Evolutionary conservation across 2,113 vertebrate species (phyloP).

Genomic region (Petroica traversi): DNA sequence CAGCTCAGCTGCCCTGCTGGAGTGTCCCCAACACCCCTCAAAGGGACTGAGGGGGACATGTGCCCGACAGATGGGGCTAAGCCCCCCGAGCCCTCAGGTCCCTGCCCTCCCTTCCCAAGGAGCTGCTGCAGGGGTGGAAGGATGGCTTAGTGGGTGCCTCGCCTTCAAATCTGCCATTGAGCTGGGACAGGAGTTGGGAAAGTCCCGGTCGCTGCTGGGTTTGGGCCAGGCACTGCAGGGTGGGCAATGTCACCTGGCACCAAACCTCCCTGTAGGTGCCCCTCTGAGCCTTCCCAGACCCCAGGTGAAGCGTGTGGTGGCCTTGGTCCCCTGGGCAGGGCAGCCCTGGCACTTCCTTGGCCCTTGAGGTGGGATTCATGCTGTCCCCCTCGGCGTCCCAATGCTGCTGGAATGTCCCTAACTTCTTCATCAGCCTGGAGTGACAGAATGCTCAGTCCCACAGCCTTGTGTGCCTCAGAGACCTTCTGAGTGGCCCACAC

Average conservation of each 20-base stretch:
- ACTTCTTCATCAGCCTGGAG: neutral
- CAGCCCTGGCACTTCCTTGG: neutral
- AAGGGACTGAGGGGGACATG: fast-evolving
- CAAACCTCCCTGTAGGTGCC: neutral
- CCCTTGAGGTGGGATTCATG: neutral
- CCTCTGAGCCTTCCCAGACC: neutral
- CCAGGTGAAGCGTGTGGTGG: neutral
- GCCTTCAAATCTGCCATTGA: neutral
- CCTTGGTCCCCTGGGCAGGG: neutral
- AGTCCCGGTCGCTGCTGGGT: neutral
- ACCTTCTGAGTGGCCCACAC: neutral
- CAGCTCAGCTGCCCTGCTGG: neutral
- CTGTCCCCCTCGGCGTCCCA: neutral
- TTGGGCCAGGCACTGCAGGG: neutral
- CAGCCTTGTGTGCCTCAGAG: fast-evolving
- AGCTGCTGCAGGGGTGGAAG: neutral
- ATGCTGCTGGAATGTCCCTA: too few species aligned
- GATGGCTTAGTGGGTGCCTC: neutral
- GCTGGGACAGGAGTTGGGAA: neutral
- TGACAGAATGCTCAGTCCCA: neutral
- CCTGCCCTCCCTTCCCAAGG: neutral
- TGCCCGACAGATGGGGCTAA: neutral
- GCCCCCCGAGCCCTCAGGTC: fast-evolving
- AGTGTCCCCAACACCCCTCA: neutral
- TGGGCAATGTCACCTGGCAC: neutral